Base-by-base conservation (phyloP, 2,797 vertebrate species). In the Hippoglossus hippoglossus region DNA sequence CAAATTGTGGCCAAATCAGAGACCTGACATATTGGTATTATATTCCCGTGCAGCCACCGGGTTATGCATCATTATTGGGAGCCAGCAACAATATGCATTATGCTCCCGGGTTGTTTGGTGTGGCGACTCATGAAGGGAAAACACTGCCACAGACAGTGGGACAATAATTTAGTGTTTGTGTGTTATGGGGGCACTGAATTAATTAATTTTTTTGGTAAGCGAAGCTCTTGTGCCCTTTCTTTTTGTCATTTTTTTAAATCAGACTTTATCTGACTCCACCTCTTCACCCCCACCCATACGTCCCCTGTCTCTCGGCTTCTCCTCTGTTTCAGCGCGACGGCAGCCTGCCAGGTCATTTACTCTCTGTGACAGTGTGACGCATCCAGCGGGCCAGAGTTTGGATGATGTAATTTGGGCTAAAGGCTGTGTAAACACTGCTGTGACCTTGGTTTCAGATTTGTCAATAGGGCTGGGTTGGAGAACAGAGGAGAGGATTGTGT, bases 1-100 rank as follows among this genome's bases (percentile, higher is more conserved):
- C 95, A 98, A 95, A 98, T 97, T 96, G 94, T 95, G 95, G 92
- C 94, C 90, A 96, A 96, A 96, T 96, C 95, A 95, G 90, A 94
- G 87, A 90, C 89, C 77, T 81, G 93, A 93, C 94, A 94, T 95
- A 92, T 95, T 92, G 91, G 93, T 95, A 94, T 94, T 93, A 93
- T 92, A 92, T 90, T 89, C 90, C 93, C 91, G 94, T 90, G 91
- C 90, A 93, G 92, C 90, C 91, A 93, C 84, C 67, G 71, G 84
- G 93, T 92, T 95, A 95, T 93, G 93, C 88, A 93, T 96, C 94
- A 95, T 88, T 90, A 94, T 93, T 87, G 89, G 90, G 72, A 86
- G 75, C 75, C 77, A 62, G 81, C 67, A 88, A 88, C 85, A 90
- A 83, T 89, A 89, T 87, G 87, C 80, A 85, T 89, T 90, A 84